A percentile compares a stretch with the other conserved stretches of the same genome.
phyloP scores from a whole-genome alignment of 1,140 invertebrate species.

The Lepidotrigona ventralis region DNA sequence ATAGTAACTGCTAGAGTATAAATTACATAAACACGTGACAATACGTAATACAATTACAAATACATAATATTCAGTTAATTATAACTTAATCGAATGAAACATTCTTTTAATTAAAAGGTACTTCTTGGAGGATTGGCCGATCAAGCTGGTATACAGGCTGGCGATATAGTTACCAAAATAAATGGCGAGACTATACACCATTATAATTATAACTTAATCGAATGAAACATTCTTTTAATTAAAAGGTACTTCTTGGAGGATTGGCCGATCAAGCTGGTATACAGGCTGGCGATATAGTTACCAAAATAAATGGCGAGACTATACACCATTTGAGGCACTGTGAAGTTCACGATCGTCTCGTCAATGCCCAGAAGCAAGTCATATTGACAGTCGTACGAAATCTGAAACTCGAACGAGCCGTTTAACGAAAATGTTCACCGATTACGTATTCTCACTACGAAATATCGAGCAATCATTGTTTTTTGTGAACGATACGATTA shows the following conservation, averaged over 20 bases:
- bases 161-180: constrained; percentile 88
- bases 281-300: constrained; percentile 87
- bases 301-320: constrained; percentile 84
- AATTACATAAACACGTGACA: not conserved
- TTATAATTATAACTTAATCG: not conserved
- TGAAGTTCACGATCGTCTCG: constrained; percentile 86
- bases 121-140: constrained; percentile 87
- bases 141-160: constrained; percentile 86
- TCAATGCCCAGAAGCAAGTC: constrained; percentile 84
- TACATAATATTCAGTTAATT: not conserved
- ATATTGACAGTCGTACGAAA: constrained; percentile 82
- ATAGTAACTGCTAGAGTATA: not conserved
- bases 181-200: constrained; percentile 82
- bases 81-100: not conserved
- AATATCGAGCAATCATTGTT: not conserved
- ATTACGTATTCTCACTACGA: not conserved
- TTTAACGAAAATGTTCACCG: constrained; percentile 14
- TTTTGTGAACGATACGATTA: not conserved
- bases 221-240: constrained; percentile 7
- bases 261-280: constrained; percentile 88
- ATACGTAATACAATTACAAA: not conserved
- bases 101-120: constrained; percentile 81
- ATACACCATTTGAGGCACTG: constrained; percentile 84
- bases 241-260: constrained; percentile 86
- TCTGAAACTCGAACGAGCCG: constrained; percentile 34